A percentile compares a stretch with the other conserved stretches of the same genome.
Evolutionary conservation across 2,113 vertebrate genomes (phyloP).

Genomic region (Cryptomyrus ogoouensis): DNA sequence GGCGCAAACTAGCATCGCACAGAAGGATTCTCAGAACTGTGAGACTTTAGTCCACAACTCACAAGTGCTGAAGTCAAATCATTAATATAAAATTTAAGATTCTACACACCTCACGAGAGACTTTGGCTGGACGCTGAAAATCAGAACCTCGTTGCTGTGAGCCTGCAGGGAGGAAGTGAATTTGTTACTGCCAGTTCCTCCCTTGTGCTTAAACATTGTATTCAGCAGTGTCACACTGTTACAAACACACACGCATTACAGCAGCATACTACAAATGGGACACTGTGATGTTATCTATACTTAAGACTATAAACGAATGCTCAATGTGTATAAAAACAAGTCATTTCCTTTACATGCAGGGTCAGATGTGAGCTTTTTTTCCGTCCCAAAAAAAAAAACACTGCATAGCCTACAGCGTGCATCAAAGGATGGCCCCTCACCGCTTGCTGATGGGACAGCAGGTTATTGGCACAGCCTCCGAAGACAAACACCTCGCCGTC

Average conservation of each 20-base stretch:
- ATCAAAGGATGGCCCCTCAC: conserved; percentile 60
- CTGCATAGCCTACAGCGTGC: background rate
- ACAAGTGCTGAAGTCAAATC: background rate
- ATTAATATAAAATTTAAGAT: background rate
- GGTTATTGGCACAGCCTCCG: conserved; percentile 94
- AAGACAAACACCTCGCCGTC: conserved; percentile 94
- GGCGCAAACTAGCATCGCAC: background rate
- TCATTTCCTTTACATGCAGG: background rate
- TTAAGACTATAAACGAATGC: background rate
- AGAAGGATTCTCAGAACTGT: background rate
- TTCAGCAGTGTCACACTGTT: background rate
- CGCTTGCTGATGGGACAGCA: conserved; percentile 82
- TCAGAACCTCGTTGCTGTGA: conserved; percentile 85
- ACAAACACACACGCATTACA: background rate
- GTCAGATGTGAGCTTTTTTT: background rate
- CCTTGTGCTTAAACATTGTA: background rate
- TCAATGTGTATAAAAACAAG: background rate
- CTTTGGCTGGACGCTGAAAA: conserved; percentile 87
- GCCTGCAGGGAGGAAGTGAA: conserved; percentile 57
- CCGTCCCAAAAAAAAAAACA: background rate
- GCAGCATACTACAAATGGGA: background rate
- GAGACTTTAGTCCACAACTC: background rate
- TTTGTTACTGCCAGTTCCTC: background rate
- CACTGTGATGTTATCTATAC: background rate
- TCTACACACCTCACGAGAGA: conserved; percentile 74